phyloP scores from a whole-genome alignment of 1,140 invertebrate genomes.

The Nymphalis io region DNA sequence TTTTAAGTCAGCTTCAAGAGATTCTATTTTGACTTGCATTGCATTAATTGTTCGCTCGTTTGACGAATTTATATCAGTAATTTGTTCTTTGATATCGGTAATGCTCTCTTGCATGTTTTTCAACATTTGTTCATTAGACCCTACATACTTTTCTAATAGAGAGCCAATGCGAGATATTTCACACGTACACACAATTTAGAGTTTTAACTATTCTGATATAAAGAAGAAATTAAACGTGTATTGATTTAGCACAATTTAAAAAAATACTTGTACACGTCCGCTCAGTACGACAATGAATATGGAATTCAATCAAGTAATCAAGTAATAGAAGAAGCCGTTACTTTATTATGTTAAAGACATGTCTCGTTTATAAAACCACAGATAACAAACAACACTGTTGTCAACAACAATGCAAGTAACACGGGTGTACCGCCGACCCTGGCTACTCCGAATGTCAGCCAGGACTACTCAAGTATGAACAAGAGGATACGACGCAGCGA shows the following conservation, averaged over 20 bases:
- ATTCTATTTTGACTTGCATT: background rate
- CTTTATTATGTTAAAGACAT: too few relatives aligned
- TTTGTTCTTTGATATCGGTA: conserved; percentile 10
- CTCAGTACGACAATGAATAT: too few relatives aligned
- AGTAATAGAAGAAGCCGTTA: too few relatives aligned
- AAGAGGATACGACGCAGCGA: conserved; percentile 81
- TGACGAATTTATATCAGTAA: conserved; percentile 8
- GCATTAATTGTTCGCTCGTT: conserved; percentile 4
- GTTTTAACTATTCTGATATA: background rate
- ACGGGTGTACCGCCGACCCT: background rate
- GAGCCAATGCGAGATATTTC: conserved; percentile 34
- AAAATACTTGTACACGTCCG: too few relatives aligned
- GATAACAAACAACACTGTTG: conserved; percentile 21
- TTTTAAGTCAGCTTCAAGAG: background rate
- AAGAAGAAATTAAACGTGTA: too few relatives aligned
- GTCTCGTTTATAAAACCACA: background rate
- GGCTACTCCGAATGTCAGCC: conserved; percentile 1
- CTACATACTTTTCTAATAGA: conserved; percentile 35
- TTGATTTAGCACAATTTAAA: too few relatives aligned
- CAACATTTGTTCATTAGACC: conserved; percentile 25
- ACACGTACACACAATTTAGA: background rate
- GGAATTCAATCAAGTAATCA: too few relatives aligned
- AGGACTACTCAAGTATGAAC: conserved; percentile 56
- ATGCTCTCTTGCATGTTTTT: conserved; percentile 20
- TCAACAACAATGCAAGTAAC: conserved; percentile 6